A percentile compares a stretch with the other conserved stretches of the same genome.
Evolutionary conservation across 2,888 invertebrate species (phyloP).

Genomic region (Plebejus anna): DNA sequence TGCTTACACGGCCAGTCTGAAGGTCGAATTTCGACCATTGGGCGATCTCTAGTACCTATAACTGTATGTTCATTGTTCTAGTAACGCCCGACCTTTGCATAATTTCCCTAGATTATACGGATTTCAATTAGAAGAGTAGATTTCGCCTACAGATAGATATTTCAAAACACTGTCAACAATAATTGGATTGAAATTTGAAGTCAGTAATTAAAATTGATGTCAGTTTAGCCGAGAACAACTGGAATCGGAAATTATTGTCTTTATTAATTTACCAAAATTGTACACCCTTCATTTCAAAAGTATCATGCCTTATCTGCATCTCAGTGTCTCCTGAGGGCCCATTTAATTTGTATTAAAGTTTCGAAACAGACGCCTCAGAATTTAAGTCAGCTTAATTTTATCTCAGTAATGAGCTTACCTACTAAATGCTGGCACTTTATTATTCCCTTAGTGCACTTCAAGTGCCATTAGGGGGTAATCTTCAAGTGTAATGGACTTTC

Average conservation of each 20-base stretch:
- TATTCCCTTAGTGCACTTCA: not conserved
- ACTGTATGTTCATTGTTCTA: no score
- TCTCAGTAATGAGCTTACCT: conserved; percentile 11
- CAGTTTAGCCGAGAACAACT: not conserved
- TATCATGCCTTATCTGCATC: conserved; percentile 20
- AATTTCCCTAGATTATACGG: not conserved
- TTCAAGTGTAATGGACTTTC: not conserved
- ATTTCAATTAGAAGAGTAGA: not conserved
- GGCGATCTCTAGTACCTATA: no score
- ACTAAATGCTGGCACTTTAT: conserved; percentile 5
- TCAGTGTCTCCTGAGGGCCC: not conserved
- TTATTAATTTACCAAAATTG: not conserved
- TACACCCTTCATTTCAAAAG: not conserved
- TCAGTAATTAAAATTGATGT: not conserved
- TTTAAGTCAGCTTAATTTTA: conserved; percentile 24
- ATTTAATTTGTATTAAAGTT: conserved; percentile 23
- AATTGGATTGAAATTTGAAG: not conserved
- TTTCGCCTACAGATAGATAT: not conserved
- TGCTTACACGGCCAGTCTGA: no score
- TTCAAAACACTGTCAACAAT: not conserved
- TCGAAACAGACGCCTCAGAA: conserved; percentile 19
- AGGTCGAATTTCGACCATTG: no score
- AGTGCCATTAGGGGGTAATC: not conserved
- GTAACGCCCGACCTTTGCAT: no score
- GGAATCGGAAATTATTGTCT: not conserved